A percentile compares a stretch with the other conserved stretches of the same genome.
Conservation (phyloP, 2,888 invertebrate genomes). For the Eupeodes latifasciatus region DNA sequence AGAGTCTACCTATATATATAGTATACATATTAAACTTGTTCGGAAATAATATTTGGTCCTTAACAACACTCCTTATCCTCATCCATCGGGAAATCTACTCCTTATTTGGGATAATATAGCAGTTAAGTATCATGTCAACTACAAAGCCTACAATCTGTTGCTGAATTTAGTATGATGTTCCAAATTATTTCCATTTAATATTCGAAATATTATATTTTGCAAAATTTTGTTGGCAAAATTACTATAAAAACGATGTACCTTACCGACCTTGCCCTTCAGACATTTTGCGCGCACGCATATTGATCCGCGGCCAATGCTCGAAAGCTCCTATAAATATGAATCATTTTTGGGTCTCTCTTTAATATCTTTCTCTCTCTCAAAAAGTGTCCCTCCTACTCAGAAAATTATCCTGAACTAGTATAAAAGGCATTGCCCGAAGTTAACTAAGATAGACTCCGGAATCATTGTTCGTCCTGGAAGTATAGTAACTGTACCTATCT, state of each 20-base stretch:
- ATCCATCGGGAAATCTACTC: background rate
- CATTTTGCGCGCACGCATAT: constrained; percentile 76
- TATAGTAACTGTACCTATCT: background rate
- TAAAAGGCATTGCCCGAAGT: constrained; percentile 63
- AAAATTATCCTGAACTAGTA: constrained; percentile 53
- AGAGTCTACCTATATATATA: background rate
- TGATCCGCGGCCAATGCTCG: constrained; percentile 42
- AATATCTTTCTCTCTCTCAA: background rate
- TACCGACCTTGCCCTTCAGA: constrained; percentile 76
- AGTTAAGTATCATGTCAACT: background rate
- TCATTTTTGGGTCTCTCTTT: constrained; percentile 42
- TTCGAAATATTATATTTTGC: background rate
- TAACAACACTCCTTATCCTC: background rate
- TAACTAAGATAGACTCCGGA: constrained; percentile 40
- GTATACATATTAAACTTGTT: no score
- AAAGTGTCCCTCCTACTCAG: constrained; percentile 18
- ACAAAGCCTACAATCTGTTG: constrained; percentile 59
- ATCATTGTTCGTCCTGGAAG: constrained; percentile 52
- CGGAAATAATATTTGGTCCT: background rate
- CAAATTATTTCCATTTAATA: constrained; percentile 4
- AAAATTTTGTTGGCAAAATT: constrained; percentile 12
- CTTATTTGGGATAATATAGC: background rate
- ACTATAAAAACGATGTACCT: constrained; percentile 26
- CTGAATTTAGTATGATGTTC: constrained; percentile 23
- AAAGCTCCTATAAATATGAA: constrained; percentile 66